These are phyloP conservation scores for Sturnus vulgaris DNA, from an alignment of 2,113 vertebrate species.

Conservation along the genomic window DNA sequence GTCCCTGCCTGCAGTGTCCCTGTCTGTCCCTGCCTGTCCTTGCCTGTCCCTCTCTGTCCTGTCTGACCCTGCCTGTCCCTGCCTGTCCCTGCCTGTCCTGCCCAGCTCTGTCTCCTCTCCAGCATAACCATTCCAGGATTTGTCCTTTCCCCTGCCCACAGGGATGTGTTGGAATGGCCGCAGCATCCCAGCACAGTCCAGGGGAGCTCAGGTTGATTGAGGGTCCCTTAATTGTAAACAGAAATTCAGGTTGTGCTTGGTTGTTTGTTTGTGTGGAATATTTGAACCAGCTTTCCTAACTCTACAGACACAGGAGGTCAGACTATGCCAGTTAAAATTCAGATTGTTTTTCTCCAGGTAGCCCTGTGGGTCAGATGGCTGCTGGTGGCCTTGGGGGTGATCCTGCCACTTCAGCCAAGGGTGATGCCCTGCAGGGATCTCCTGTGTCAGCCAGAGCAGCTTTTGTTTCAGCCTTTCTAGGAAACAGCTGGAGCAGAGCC, in stretches of 20 bases:
- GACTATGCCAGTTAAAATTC: not conserved
- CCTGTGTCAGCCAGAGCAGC: not conserved
- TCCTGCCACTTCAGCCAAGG: not conserved
- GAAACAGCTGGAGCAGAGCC: slow-evolving; percentile 52
- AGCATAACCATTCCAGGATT: not conserved
- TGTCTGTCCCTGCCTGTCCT: not conserved
- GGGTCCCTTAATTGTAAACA: not conserved
- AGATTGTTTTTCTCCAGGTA: not conserved
- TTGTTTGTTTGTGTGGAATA: not conserved
- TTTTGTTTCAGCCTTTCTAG: slow-evolving; percentile 49
- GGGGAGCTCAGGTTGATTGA: not conserved
- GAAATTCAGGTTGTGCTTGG: not conserved
- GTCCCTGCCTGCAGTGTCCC: not conserved
- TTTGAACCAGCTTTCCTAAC: not conserved
- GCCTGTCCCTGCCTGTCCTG: not conserved
- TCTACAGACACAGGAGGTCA: not conserved
- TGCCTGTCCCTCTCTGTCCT: not conserved
- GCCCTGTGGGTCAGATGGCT: fast-evolving
- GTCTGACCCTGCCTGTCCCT: not conserved
- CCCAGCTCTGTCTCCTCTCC: not conserved
- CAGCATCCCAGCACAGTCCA: not conserved
- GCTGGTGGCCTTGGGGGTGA: not conserved
- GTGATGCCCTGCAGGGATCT: not conserved
- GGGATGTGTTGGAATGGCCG: not conserved
- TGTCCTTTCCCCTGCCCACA: not conserved